Percentiles rank a stretch among this genome's conserved stretches.
Evolutionary conservation across 2,888 invertebrate species (phyloP).

Genomic region (Caenorhabditis virilis): DNA sequence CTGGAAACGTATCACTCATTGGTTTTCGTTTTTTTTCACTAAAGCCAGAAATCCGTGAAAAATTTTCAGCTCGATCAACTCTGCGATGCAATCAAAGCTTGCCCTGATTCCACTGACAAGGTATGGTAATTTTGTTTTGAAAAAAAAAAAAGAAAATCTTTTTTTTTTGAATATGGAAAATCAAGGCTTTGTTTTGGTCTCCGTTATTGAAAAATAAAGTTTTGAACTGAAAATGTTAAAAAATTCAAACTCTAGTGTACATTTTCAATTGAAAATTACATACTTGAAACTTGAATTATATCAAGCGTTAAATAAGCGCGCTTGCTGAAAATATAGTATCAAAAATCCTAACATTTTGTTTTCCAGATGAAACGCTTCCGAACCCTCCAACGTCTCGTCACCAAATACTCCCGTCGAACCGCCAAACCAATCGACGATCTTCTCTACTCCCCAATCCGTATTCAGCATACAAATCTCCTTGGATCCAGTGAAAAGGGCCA

Average conservation of each 20-base stretch:
- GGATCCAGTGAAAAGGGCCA: no score
- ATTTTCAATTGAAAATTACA: no score
- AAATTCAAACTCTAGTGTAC: no score
- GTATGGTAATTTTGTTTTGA: slow-evolving; percentile 2
- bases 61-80: slow-evolving; percentile 34
- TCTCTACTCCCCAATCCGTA: slow-evolving; percentile 17
- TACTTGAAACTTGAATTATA: no score
- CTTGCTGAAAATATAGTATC: no score
- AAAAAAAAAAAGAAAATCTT: not conserved
- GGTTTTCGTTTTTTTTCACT: not conserved
- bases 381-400: slow-evolving; percentile 34
- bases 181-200: no score
- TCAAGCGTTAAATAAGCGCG: no score
- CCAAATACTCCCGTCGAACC: slow-evolving; percentile 32
- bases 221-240: no score
- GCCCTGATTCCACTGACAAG: slow-evolving; percentile 16
- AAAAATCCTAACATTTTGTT: no score
- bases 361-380: slow-evolving; percentile 39
- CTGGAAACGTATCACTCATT: not conserved
- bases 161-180: no score
- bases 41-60: not conserved
- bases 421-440: slow-evolving; percentile 31
- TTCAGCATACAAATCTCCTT: no score
- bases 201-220: no score
- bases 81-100: slow-evolving; percentile 25